Evolutionary conservation across 64 coral and sea anemone genomes (phyloP).

Genomic region (Catalaphyllia jardinei): DNA sequence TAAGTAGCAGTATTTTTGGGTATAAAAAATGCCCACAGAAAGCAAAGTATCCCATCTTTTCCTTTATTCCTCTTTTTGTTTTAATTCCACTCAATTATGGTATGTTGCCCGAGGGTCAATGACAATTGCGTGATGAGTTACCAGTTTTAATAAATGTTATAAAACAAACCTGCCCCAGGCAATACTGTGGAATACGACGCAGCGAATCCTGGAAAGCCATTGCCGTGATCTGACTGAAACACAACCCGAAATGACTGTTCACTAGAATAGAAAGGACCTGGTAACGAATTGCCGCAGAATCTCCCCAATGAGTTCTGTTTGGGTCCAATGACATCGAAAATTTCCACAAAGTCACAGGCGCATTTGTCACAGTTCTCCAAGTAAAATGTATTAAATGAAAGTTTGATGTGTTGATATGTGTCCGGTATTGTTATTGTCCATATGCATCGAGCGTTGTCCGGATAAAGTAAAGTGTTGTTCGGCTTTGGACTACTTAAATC

Average conservation of each 20-base stretch:
- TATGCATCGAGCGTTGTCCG: neutral
- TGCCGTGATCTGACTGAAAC: slow-evolving; percentile 52
- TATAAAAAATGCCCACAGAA: no score
- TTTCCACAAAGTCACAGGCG: slow-evolving; percentile 43
- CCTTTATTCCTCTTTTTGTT: no score
- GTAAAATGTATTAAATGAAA: slow-evolving; percentile 45
- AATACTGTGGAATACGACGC: slow-evolving; percentile 9
- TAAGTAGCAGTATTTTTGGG: no score
- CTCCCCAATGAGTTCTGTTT: slow-evolving; percentile 29
- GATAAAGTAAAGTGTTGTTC: neutral
- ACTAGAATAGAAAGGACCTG: slow-evolving; percentile 49
- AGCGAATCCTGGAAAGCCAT: slow-evolving; percentile 12
- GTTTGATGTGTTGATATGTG: neutral
- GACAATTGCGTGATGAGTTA: no score
- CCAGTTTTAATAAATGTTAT: no score
- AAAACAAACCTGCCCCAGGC: slow-evolving; percentile 27
- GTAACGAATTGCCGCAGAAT: slow-evolving; percentile 33
- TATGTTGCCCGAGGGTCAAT: no score
- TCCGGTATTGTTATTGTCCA: slow-evolving; percentile 2
- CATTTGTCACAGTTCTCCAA: slow-evolving; percentile 27
- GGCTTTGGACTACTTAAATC: neutral
- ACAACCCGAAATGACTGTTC: slow-evolving; percentile 8
- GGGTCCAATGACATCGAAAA: slow-evolving; percentile 32
- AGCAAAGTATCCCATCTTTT: no score
- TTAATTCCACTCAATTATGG: no score